A percentile compares a stretch with the other conserved stretches of the same genome.
Evolutionary conservation across 2,797 vertebrate species (phyloP).

Genomic region (Lophotriccus pileatus): DNA sequence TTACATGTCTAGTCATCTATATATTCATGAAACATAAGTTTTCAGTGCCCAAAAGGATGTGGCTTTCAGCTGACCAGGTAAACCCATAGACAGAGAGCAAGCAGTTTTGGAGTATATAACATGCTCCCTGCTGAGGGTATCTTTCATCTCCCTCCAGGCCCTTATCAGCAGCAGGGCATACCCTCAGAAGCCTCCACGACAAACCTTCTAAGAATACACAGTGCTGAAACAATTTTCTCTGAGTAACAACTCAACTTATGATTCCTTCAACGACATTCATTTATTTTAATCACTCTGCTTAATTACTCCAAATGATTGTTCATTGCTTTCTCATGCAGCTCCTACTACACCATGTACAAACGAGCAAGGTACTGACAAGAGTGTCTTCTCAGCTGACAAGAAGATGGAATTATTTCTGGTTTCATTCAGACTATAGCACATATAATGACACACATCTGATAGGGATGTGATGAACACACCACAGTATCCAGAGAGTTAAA

Average conservation of each 20-base stretch:
- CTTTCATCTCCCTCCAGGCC: not conserved
- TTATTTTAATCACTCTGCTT: not conserved
- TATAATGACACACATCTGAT: not conserved
- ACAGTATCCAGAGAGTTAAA: not conserved
- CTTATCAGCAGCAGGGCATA: not conserved
- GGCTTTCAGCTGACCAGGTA: not conserved
- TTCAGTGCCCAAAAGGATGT: not conserved
- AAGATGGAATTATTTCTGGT: not conserved
- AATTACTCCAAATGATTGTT: not conserved
- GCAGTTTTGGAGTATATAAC: not conserved
- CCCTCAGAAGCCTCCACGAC: fast-evolving
- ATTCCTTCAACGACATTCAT: not conserved
- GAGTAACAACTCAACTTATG: not conserved
- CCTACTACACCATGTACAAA: not conserved
- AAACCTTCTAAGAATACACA: not conserved
- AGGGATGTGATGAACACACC: not conserved
- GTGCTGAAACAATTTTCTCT: not conserved
- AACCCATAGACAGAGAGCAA: not conserved
- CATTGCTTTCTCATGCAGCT: not conserved
- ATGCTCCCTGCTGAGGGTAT: not conserved
- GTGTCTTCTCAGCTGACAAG: not conserved
- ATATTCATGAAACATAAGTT: not conserved
- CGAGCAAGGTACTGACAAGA: not conserved
- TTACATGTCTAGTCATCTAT: not conserved
- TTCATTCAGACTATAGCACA: not conserved